A percentile compares a stretch with the other conserved stretches of the same genome.
Evolutionary conservation across 2,113 vertebrate genomes (phyloP).

Genomic region (Myanophis thanlyinensis): DNA sequence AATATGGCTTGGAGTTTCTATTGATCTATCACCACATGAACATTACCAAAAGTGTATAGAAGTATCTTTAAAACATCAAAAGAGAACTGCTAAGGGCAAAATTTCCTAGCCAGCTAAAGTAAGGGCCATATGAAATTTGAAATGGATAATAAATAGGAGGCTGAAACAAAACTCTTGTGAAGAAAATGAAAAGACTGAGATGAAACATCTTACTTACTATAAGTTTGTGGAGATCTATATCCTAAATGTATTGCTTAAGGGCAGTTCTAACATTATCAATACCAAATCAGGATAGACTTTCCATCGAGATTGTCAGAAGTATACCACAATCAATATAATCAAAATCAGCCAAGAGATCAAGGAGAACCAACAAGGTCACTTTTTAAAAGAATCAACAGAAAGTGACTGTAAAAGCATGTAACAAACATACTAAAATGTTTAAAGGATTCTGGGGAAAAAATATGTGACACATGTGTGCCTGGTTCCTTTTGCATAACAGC

Average conservation of each 20-base stretch:
- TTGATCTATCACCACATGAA: background rate
- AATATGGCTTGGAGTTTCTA: background rate
- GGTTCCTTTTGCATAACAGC: background rate
- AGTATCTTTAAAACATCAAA: background rate
- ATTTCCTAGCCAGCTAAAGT: background rate
- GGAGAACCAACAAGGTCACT: background rate
- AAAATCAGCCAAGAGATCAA: background rate
- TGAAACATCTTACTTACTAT: background rate
- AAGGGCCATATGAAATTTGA: background rate
- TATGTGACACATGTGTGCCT: background rate
- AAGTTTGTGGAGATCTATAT: background rate
- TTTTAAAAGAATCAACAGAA: background rate
- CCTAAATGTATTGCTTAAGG: background rate
- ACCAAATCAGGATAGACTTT: background rate
- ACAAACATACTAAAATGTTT: background rate
- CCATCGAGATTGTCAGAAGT: background rate
- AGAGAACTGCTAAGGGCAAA: background rate
- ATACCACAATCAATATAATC: background rate
- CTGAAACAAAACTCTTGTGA: background rate
- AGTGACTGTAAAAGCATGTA: background rate
- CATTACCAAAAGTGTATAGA: background rate
- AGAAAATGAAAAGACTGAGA: background rate
- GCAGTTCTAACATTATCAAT: background rate
- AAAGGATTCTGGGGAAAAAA: background rate
- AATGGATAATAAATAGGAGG: background rate